Base-by-base conservation (phyloP, 2,888 invertebrate species). In the Cyrtodaria siliqua region DNA sequence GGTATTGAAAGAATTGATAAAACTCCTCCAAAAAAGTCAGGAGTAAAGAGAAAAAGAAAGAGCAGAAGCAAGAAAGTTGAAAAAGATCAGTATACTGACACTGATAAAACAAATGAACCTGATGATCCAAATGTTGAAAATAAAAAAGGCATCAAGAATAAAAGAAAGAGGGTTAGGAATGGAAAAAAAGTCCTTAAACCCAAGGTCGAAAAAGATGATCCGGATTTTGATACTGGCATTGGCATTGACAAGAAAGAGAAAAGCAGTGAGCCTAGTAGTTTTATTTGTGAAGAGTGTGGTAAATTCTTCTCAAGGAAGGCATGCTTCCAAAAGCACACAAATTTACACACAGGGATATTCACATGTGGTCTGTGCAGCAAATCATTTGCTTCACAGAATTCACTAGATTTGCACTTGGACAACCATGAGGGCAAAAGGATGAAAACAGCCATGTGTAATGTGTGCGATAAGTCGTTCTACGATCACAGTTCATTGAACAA, bases 401-500 rank as follows among this genome's bases (percentile, higher is more conserved):
- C 80, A 2, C 70, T 77, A 2, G 52, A 67, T 16, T 57, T 27
- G 0, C 80, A 80, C 47, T 63, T 74, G 53, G 78, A 59, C 26
- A 64, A 57, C 18, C 78, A 78, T 44, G 61, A 64, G 14, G 78
- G 78, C 3, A 40, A 50, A 27, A 78, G 60, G 53, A 44, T 50
- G 9, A 60, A 68, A 18, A 50, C 63, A 14, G 57, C 72, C 8
- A 33, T 40, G 1, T 78, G 78, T 56, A 78, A 78, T n/a, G 78
- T 78, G 1, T 78, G 78, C 56, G 78, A 72, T 47, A 77, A 77
- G 26, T 24, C 59, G 1, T 80, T 73, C 52, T 80, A 72, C 56
- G 80, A 80, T 47, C 29, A 56, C 23, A 77, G 76, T 49, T 80
- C 80, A 2, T 20, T 80, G 44, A 73, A 80, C 53, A 80, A 80